phyloP scores from a whole-genome alignment of 2,888 invertebrate species.

The Agonum fuliginosum region DNA sequence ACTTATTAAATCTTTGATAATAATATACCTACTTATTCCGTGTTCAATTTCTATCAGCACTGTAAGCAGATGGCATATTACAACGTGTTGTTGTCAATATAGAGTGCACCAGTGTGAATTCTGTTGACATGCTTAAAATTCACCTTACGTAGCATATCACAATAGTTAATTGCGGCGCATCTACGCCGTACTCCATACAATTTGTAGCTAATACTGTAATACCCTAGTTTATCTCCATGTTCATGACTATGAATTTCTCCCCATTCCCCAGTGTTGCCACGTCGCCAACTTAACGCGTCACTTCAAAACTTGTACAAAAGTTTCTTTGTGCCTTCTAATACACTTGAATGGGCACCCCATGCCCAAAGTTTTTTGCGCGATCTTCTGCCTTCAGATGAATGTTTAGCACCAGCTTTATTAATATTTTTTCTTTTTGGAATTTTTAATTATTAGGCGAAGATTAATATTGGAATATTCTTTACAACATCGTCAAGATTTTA shows the following conservation, averaged over 20 bases:
- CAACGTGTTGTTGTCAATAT: no score
- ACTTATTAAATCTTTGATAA: no score
- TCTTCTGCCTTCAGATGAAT: constrained; percentile 5
- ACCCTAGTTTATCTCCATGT: constrained; percentile 18
- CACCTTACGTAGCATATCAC: neutral
- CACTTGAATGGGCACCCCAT: constrained; percentile 13
- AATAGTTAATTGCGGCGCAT: constrained; percentile 1
- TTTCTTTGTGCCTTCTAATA: constrained; percentile 34
- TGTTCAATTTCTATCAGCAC: no score
- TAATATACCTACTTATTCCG: no score
- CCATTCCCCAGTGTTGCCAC: constrained; percentile 12
- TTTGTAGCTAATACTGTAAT: constrained; percentile 16
- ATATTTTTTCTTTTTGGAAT: constrained; percentile 28
- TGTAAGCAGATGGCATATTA: no score
- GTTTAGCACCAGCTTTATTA: neutral
- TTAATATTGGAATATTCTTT: constrained; percentile 25
- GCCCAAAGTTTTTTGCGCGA: neutral
- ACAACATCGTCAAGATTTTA: neutral
- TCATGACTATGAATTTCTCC: no score
- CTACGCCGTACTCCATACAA: neutral
- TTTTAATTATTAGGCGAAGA: constrained; percentile 14
- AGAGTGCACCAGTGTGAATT: no score
- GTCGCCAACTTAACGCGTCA: constrained; percentile 33
- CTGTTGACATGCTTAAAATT: neutral
- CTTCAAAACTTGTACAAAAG: constrained; percentile 30